phyloP scores from a whole-genome alignment of 2,888 invertebrate species.

The Furcula furcula region DNA sequence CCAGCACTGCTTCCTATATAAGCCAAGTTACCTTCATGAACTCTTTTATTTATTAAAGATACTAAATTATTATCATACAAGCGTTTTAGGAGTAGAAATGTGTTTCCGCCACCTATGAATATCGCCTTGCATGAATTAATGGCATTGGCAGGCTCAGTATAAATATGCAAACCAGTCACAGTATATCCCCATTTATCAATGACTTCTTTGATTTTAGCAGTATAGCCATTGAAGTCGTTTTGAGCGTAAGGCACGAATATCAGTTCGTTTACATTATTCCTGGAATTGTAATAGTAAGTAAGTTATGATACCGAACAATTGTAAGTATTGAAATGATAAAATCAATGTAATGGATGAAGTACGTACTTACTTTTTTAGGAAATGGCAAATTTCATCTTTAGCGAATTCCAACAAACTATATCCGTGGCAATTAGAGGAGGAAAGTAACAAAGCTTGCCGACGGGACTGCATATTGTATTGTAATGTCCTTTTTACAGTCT shows the following conservation, averaged over 20 bases:
- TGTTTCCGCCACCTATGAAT: constrained; percentile 91
- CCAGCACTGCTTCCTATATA: constrained; percentile 92
- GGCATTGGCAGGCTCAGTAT: constrained; percentile 77
- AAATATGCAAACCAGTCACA: constrained; percentile 85
- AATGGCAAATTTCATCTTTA: constrained; percentile 81
- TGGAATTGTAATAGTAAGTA: too few species aligned
- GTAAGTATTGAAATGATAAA: too few species aligned
- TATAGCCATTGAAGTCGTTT: constrained; percentile 84
- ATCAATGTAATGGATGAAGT: background rate
- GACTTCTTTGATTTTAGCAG: constrained; percentile 79
- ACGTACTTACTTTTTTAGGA: constrained; percentile 81
- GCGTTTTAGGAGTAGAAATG: constrained; percentile 86
- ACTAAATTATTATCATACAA: constrained; percentile 86
- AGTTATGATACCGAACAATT: too few species aligned
- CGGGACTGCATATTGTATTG: constrained; percentile 21
- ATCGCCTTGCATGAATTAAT: constrained; percentile 85
- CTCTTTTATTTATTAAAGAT: constrained; percentile 82
- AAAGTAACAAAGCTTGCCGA: constrained; percentile 83
- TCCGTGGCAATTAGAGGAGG: constrained; percentile 87
- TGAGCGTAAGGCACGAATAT: constrained; percentile 90
- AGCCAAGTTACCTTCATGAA: constrained; percentile 83
- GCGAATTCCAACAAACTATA: constrained; percentile 85
- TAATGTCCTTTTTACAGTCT: constrained; percentile 5
- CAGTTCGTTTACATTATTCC: constrained; percentile 83
- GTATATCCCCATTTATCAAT: constrained; percentile 85